Evolutionary conservation across 2,888 invertebrate genomes (phyloP), one percentile per base, ranked within the genome.

Genomic region (Tromatobia lineatoria): DNA sequence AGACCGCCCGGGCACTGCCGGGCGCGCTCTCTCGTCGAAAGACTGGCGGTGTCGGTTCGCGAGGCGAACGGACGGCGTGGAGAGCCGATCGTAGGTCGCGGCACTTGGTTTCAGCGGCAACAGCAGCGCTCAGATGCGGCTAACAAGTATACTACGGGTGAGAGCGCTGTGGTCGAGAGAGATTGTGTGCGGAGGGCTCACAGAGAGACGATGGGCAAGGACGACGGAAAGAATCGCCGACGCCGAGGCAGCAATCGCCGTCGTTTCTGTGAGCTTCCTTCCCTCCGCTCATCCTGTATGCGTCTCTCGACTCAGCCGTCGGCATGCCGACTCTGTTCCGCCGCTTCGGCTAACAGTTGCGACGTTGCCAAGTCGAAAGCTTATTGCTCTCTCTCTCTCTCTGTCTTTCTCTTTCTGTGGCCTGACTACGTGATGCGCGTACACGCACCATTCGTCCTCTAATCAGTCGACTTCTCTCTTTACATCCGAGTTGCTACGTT

Each of bases 51-150:
- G 73, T 59, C 61, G 47, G 64, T 52, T 52, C 64, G 84, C 74
- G 29, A 29, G 29, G 77, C 77, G 77, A 64, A 80, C 80, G 80
- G 80, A 83, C 73, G 66, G 70, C 64, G 69, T 52, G 25, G 45
- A 76, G 73, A 78, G 78, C 64, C 45, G 84, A 84, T 78, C 84
- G 84, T 84, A 84, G 81, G 84, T 84, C 84, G 81, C 70, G 81
- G 84, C 77, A 78, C 78, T 77, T 64, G 54, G 84, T 83, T 80
- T 80, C 50, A 38, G 59, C 61, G 42, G 20, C 57, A 76, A 29
- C 71, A 69, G 47, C 59, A 57, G 70, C 64, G 45, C 66, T 64
- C 61, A 52, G 54, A 76, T 47, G 73, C 71, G 38, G 64, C 66
- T 50, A 64, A 57, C 18, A 61, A 82, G 77, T 82, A n/a, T n/a